These are phyloP conservation scores for Caenorhabditis plicata DNA, from an alignment of 2,888 invertebrate species.

Conservation along the genomic window DNA sequence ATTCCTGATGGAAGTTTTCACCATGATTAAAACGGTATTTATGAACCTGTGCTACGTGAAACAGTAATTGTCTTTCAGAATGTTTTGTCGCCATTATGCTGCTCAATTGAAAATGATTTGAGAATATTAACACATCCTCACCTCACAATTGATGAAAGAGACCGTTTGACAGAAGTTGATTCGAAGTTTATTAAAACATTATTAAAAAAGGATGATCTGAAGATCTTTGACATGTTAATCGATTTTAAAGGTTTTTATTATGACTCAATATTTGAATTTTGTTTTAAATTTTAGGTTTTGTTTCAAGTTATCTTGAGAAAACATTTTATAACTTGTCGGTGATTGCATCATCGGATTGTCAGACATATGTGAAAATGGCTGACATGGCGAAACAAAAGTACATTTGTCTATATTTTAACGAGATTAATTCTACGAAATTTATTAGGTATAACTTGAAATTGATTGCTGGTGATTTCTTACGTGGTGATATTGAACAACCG, in stretches of 20 bases:
- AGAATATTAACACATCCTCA: conserved; percentile 81
- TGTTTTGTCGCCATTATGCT: conserved; percentile 71
- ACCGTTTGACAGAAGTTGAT: conserved; percentile 6
- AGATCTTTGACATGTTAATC: background rate
- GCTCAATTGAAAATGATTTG: conserved; percentile 86
- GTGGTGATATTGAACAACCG: conserved; percentile 93
- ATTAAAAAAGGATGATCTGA: background rate
- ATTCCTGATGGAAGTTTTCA: too few species aligned
- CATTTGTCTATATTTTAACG: conserved; percentile 16
- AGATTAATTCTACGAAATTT: background rate
- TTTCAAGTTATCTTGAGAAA: conserved; percentile 87
- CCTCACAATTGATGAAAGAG: conserved; percentile 32
- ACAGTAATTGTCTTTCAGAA: conserved; percentile 18
- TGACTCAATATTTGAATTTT: background rate
- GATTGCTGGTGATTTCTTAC: conserved; percentile 89
- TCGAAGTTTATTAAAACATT: conserved; percentile 6
- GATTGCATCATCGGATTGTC: conserved; percentile 94
- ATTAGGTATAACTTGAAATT: conserved; percentile 39
- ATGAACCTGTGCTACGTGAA: too few species aligned
- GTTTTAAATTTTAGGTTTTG: conserved; percentile 60
- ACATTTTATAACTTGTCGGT: conserved; percentile 97
- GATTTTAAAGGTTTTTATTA: conserved; percentile 4
- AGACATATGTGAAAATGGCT: conserved; percentile 94
- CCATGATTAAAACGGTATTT: too few species aligned
- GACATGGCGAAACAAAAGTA: conserved; percentile 75